phyloP scores from a whole-genome alignment of 2,888 invertebrate genomes.

The Cephus rjabovi region DNA sequence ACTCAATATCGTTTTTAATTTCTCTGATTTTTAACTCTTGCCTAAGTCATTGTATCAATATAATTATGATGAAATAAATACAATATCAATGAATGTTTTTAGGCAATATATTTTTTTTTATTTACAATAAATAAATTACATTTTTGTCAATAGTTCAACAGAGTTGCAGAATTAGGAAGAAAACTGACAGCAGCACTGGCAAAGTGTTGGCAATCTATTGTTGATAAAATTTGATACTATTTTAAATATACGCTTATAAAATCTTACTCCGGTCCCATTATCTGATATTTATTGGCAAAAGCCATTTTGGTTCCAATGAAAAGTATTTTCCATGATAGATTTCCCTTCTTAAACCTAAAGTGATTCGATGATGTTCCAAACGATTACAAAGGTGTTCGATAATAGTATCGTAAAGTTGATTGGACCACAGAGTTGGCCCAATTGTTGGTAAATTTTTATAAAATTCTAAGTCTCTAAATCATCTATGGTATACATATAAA shows the following conservation, averaged over 20 bases:
- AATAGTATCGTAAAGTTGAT: neutral
- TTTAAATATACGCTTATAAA: conserved; percentile 47
- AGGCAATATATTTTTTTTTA: conserved; percentile 57
- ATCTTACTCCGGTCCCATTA: conserved; percentile 53
- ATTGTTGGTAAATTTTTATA: conserved; percentile 41
- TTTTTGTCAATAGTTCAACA: conserved; percentile 52
- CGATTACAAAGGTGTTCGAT: conserved; percentile 4
- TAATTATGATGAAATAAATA: neutral
- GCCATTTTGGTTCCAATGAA: conserved; percentile 42
- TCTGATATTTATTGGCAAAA: conserved; percentile 49
- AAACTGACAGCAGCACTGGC: conserved; percentile 37
- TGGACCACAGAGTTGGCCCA: neutral
- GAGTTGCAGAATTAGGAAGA: conserved; percentile 47
- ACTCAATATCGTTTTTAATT: neutral
- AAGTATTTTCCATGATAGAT: conserved; percentile 26
- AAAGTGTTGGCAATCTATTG: conserved; percentile 41
- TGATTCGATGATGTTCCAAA: conserved; percentile 3
- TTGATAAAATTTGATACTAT: conserved; percentile 38
- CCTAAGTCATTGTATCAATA: neutral
- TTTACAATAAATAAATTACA: conserved; percentile 63
- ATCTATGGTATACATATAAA: conserved; percentile 40
- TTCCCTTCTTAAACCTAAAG: conserved; percentile 13
- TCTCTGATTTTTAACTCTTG: neutral
- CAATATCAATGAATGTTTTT: conserved; percentile 24
- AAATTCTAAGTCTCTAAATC: conserved; percentile 38